Percentiles rank a stretch among this genome's conserved stretches.
Evolutionary conservation across 2,888 invertebrate species (phyloP).

Genomic region (Helobdella robusta): DNA sequence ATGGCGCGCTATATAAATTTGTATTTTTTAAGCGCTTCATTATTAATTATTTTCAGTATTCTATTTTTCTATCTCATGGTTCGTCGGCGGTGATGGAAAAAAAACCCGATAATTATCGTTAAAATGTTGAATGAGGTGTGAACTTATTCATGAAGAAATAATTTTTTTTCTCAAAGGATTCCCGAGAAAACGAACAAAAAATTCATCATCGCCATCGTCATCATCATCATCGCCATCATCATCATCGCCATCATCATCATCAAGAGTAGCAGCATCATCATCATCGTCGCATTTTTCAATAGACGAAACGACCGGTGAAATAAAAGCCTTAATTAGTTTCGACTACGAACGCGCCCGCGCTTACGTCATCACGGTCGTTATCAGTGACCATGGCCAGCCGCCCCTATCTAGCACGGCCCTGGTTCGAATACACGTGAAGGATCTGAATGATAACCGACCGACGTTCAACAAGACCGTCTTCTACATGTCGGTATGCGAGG

Average conservation of each 20-base stretch:
- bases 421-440: constrained; percentile 73
- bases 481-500: constrained; percentile 20
- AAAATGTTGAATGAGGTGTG: too few relatives aligned
- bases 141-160: too few relatives aligned
- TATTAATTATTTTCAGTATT: too few relatives aligned
- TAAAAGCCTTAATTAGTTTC: neutral
- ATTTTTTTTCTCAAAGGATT: too few relatives aligned
- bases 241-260: constrained; percentile 18
- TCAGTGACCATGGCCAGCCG: constrained; percentile 68
- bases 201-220: constrained; percentile 11
- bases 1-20: too few relatives aligned
- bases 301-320: constrained; percentile 8
- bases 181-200: too few relatives aligned
- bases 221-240: constrained; percentile 22
- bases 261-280: constrained; percentile 8
- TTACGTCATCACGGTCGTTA: neutral
- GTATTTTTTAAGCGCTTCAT: too few relatives aligned
- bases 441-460: constrained; percentile 83
- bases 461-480: constrained; percentile 43
- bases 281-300: constrained; percentile 1
- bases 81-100: too few relatives aligned
- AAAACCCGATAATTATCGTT: too few relatives aligned
- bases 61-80: too few relatives aligned
- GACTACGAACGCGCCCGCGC: constrained; percentile 3
- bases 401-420: constrained; percentile 69